Base-by-base conservation (phyloP, 2,797 vertebrate species). In the Taenioides sp. region DNA sequence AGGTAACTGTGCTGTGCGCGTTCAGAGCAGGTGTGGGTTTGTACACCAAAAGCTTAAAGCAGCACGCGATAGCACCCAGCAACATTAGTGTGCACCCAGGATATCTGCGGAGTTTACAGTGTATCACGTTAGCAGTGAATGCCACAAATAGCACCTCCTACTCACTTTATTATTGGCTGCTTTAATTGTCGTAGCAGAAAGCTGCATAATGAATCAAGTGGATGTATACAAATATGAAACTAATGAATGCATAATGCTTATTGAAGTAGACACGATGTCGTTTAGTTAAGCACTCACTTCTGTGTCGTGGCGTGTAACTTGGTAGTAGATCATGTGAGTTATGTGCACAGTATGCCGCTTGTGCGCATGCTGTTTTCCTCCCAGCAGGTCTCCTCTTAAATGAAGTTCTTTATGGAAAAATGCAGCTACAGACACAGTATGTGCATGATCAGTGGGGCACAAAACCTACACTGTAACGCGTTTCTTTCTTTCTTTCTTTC, bases 71-170 rank as follows among this genome's bases (percentile, higher is more conserved):
- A 2, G 18, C 49, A 52, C 49, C 18, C 18, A 52, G 18, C 18
- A 20, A 10, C 50, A 9, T 10, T 10, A 22, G n/a, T 22, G 52
- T 22, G 52, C 7, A 54, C n/a, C 52, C n/a, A 7, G 20, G 22
- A 67, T 22, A 63, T 7, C 2, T 12, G 47, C 11, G 57, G 72
- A 75, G 74, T 47, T 74, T 78, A 47, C 43, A 76, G 18, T 71
- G 76, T n/a, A 73, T 37, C 65, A 73, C 55, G 67, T 57, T 65
- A 81, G 71, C 65, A 54, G 43, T 20, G n/a, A 71, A 69, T 27
- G 57, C 74, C 78, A 72, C 71, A 67, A 66, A 77, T 59, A 58
- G 31, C 71, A 82, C 71, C 65, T 47, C 79, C 80, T 59, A 82
- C 83, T 80, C 75, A 67, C 12, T 70, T 27, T 63, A 67, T 74